These are phyloP conservation scores for Triplophysa tibetana DNA, from an alignment of 2,113 vertebrate species.

Conservation along the genomic window DNA sequence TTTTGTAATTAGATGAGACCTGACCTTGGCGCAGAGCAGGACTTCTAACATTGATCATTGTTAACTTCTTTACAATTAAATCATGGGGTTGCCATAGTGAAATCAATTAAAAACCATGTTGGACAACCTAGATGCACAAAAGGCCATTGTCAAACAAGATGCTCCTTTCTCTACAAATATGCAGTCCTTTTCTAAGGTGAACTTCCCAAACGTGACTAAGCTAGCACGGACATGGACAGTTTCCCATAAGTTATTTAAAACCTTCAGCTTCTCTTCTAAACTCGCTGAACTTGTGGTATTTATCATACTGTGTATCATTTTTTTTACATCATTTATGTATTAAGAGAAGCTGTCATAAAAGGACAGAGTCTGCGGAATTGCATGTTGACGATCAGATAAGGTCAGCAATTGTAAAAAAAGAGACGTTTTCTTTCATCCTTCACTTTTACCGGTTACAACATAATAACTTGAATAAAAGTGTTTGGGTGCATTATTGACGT, in stretches of 20 bases:
- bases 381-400: background rate
- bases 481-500: too few relatives aligned
- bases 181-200: background rate
- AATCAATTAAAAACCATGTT: background rate
- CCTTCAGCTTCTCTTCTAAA: background rate
- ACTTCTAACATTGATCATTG: background rate
- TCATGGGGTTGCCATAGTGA: background rate
- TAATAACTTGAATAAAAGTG: too few relatives aligned
- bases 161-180: background rate
- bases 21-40: background rate
- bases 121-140: conserved; percentile 1
- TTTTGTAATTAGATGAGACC: background rate
- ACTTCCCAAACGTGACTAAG: background rate
- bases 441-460: background rate
- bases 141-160: background rate
- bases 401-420: background rate
- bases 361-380: background rate
- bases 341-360: background rate
- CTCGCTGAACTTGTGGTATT: background rate
- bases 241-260: background rate
- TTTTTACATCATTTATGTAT: background rate
- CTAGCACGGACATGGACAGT: background rate
- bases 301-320: too few relatives aligned
- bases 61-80: background rate
- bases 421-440: too few relatives aligned